Percentiles rank a stretch among this genome's conserved stretches.
These are phyloP conservation scores for Sturmia bella DNA, from an alignment of 2,888 invertebrate genomes.

Conservation along the genomic window DNA sequence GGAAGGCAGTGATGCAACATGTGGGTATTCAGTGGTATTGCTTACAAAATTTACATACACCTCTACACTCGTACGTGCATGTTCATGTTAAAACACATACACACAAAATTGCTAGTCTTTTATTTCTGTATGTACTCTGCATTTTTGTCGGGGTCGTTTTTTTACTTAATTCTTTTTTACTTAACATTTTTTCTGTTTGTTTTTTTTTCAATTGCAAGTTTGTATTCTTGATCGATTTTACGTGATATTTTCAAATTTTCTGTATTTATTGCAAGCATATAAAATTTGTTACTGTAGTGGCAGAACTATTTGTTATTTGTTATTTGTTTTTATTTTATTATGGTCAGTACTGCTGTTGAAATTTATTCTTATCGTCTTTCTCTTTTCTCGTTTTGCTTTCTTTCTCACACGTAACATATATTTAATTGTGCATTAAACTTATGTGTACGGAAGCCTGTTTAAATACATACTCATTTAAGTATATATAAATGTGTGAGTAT, in stretches of 20 bases:
- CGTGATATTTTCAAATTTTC: slow-evolving; percentile 81
- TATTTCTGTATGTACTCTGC: neutral
- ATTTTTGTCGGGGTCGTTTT: slow-evolving; percentile 61
- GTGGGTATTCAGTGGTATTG: too few relatives aligned
- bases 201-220: slow-evolving; percentile 76
- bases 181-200: slow-evolving; percentile 24
- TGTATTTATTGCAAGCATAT: slow-evolving; percentile 77
- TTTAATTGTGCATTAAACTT: too few relatives aligned
- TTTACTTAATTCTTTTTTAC: slow-evolving; percentile 31
- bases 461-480: too few relatives aligned
- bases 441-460: too few relatives aligned
- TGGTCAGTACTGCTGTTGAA: slow-evolving; percentile 58
- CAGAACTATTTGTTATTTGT: slow-evolving; percentile 67
- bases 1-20: too few relatives aligned
- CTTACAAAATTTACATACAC: neutral
- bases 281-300: slow-evolving; percentile 65
- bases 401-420: slow-evolving; percentile 63
- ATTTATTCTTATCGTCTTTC: slow-evolving; percentile 37
- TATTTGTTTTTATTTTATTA: slow-evolving; percentile 65
- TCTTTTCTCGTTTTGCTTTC: slow-evolving; percentile 47
- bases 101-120: slow-evolving; percentile 7
- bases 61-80: neutral
- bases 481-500: too few relatives aligned
- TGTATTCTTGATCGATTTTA: slow-evolving; percentile 81
- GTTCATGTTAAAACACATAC: too few relatives aligned